Conservation (phyloP, 1,140 invertebrate species). For the Drosophila athabasca region DNA sequence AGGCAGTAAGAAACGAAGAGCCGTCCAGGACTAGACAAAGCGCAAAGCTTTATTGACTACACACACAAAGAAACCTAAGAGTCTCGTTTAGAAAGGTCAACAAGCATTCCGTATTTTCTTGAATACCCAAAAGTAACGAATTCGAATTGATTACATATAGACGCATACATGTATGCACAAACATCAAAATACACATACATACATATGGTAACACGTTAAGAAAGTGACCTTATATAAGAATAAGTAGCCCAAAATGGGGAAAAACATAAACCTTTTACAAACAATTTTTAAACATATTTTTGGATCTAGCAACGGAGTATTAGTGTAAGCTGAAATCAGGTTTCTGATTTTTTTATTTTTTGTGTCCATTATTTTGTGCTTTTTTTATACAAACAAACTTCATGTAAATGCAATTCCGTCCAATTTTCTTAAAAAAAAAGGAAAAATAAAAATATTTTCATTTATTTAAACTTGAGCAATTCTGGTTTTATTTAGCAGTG, state of each 20-base stretch:
- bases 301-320: constrained; percentile 41
- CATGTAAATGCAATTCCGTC: constrained; percentile 53
- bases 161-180: constrained; percentile 23
- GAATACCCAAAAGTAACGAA: constrained; percentile 34
- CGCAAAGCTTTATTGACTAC: constrained; percentile 58
- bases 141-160: constrained; percentile 46
- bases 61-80: constrained; percentile 33
- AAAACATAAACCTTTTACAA: constrained; percentile 44
- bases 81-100: constrained; percentile 59
- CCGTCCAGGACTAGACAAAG: constrained; percentile 48
- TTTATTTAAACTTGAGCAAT: background rate
- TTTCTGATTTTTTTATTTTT: constrained; percentile 28
- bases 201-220: constrained; percentile 31
- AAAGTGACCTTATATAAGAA: constrained; percentile 76
- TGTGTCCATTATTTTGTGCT: constrained; percentile 24
- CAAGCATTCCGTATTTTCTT: constrained; percentile 59
- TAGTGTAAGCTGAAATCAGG: constrained; percentile 46
- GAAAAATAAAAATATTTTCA: constrained; percentile 38
- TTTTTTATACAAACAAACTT: constrained; percentile 24
- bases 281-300: constrained; percentile 48
- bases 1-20: constrained; percentile 30
- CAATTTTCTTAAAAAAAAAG: constrained; percentile 39
- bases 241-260: constrained; percentile 61
- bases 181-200: constrained; percentile 22
- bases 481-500: background rate